phyloP scores from a whole-genome alignment of 2,888 invertebrate species.

The Drosophila koepferae region DNA sequence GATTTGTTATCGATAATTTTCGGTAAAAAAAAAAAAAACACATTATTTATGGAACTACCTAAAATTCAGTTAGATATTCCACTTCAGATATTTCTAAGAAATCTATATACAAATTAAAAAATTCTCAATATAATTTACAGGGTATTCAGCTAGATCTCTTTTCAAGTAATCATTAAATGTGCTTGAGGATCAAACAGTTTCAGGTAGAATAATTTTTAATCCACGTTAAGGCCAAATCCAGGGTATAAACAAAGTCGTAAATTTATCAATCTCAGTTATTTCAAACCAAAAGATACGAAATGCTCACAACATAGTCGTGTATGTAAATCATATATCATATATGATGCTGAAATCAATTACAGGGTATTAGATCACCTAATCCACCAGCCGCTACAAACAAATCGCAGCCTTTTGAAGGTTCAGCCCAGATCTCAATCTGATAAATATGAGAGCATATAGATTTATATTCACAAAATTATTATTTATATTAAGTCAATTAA shows the following conservation, averaged over 20 bases:
- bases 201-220: too few relatives aligned
- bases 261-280: too few relatives aligned
- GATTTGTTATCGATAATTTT: not conserved
- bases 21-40: not conserved
- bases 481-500: not conserved
- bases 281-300: too few relatives aligned
- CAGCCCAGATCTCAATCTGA: not conserved
- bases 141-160: not conserved
- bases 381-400: too few relatives aligned
- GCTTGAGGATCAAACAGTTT: not conserved
- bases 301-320: too few relatives aligned
- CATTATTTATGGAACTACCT: not conserved
- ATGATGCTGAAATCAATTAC: not conserved
- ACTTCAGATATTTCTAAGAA: not conserved
- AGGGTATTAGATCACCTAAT: not conserved
- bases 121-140: not conserved
- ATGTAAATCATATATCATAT: too few relatives aligned
- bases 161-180: not conserved
- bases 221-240: not conserved
- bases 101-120: not conserved
- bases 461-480: not conserved
- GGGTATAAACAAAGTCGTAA: not conserved
- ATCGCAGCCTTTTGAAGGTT: too few relatives aligned
- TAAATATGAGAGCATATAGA: not conserved
- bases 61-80: not conserved